Percentiles rank a stretch among this genome's conserved stretches.
Conservation (phyloP, 2,113 vertebrate genomes). For the Fukomys damarensis region DNA sequence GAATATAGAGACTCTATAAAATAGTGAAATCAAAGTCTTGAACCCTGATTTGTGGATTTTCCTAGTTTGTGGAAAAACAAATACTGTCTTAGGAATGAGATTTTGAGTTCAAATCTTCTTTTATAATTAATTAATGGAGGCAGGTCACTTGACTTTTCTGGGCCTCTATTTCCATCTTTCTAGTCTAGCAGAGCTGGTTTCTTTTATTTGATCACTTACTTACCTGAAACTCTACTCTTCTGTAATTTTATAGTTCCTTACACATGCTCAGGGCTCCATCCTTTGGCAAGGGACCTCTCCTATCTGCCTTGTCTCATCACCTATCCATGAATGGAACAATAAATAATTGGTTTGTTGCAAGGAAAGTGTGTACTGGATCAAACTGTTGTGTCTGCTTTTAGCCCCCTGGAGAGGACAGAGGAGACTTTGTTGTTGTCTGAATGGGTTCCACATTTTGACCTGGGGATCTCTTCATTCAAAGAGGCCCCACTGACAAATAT, state of each 20-base stretch:
- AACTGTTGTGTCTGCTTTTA: slow-evolving; percentile 34
- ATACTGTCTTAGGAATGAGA: background rate
- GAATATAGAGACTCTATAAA: background rate
- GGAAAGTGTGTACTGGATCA: slow-evolving; percentile 50
- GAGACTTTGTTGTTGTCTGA: slow-evolving; percentile 54
- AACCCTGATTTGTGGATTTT: background rate
- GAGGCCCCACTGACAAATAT: background rate
- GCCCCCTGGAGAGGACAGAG: slow-evolving; percentile 48
- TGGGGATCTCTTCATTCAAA: slow-evolving; percentile 29
- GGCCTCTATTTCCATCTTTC: background rate
- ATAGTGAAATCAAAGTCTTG: background rate
- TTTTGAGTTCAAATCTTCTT: background rate
- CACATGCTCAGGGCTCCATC: background rate
- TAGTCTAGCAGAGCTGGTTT: background rate
- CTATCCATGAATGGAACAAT: slow-evolving; percentile 49
- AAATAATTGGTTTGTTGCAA: slow-evolving; percentile 38
- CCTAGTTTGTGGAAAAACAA: background rate
- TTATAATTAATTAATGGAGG: background rate
- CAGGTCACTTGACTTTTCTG: background rate
- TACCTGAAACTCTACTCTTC: background rate
- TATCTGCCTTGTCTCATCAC: slow-evolving; percentile 28
- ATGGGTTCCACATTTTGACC: slow-evolving; percentile 74
- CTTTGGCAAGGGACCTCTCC: slow-evolving; percentile 5
- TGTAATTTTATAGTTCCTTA: slow-evolving; percentile 13
- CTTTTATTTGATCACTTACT: background rate